phyloP scores from a whole-genome alignment of 2,797 vertebrate species.

The Triplophysa yarkandensis region DNA sequence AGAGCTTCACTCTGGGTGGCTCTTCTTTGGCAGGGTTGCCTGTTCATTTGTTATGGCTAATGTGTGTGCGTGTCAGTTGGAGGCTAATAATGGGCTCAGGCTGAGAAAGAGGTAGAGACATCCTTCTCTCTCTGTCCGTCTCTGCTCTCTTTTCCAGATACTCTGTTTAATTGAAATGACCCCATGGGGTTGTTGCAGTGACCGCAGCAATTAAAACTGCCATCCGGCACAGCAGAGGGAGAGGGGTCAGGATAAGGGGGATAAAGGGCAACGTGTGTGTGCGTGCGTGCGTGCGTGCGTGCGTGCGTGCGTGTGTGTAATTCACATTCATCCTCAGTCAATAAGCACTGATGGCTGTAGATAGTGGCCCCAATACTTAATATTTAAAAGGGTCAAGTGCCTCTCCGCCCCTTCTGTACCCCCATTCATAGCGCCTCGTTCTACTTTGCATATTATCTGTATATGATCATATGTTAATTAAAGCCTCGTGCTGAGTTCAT shows the following conservation, averaged over 20 bases:
- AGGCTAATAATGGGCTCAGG: conserved; percentile 44
- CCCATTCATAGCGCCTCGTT: conserved; percentile 38
- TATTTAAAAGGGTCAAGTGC: conserved; percentile 74
- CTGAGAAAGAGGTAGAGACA: conserved; percentile 33
- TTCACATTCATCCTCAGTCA: conserved; percentile 46
- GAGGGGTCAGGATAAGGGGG: conserved; percentile 29
- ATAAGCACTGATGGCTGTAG: conserved; percentile 53
- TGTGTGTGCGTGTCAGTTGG: conserved; percentile 3
- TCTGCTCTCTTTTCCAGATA: conserved; percentile 26
- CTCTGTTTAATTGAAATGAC: conserved; percentile 65
- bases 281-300: conserved; percentile 29
- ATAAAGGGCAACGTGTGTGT: conserved; percentile 37
- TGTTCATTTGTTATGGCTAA: conserved; percentile 32
- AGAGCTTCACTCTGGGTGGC: conserved; percentile 28
- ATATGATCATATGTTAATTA: conserved; percentile 33
- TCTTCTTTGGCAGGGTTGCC: neutral
- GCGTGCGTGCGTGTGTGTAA: conserved; percentile 25
- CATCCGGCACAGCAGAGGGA: conserved; percentile 50
- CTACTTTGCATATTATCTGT: conserved; percentile 31
- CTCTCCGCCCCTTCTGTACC: conserved; percentile 46
- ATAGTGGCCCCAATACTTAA: conserved; percentile 65
- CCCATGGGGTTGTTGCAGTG: conserved; percentile 57
- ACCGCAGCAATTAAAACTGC: conserved; percentile 64
- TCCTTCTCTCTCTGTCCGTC: conserved; percentile 24
- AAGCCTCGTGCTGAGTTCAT: conserved; percentile 20